Conservation (phyloP, 2,888 invertebrate species). For the Eupithecia inturbata region DNA sequence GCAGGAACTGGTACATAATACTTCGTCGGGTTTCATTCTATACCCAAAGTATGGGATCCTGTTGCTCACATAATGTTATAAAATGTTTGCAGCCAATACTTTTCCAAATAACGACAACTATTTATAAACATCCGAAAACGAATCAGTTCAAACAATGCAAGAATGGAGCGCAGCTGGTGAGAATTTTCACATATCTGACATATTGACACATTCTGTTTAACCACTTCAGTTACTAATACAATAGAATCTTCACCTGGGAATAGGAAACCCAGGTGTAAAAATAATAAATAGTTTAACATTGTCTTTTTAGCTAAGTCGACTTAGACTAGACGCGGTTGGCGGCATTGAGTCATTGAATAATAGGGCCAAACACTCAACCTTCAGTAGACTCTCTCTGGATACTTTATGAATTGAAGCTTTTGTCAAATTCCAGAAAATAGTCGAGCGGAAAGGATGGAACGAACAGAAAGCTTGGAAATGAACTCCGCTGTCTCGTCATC, state of each 20-base stretch:
- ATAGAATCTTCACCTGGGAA: neutral
- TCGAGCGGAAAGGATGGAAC: no score
- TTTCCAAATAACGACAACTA: neutral
- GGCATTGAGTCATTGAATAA: neutral
- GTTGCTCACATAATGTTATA: neutral
- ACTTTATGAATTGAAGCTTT: neutral
- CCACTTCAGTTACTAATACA: neutral
- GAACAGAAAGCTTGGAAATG: no score
- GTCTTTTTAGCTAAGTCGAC: neutral
- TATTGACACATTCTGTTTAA: neutral
- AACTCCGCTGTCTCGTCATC: no score
- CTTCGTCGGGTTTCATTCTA: neutral
- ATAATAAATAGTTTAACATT: neutral
- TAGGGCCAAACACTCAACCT: neutral
- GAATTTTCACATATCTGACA: neutral
- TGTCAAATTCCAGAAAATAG: neutral
- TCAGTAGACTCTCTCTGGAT: neutral
- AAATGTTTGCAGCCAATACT: neutral
- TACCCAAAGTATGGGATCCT: neutral
- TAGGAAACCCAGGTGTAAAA: neutral
- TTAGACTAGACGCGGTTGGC: neutral
- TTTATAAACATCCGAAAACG: neutral
- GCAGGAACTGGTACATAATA: no score
- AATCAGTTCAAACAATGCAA: neutral
- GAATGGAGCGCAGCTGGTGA: neutral